Evolutionary conservation across 2,888 invertebrate genomes (phyloP).

Genomic region (Leistus spinibarbis): DNA sequence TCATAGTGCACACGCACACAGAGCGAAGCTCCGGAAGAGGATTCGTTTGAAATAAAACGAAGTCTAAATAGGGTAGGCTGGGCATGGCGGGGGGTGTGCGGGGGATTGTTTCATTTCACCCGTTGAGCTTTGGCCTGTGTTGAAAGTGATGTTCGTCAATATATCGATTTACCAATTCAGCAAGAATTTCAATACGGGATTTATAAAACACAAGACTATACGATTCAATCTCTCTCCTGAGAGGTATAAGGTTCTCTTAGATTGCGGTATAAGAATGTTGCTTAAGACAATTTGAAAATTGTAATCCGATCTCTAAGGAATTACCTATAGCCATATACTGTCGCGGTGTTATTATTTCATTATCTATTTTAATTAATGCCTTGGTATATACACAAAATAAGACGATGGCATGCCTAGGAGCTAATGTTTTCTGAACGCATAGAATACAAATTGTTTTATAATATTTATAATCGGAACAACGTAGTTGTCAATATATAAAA

Average conservation of each 20-base stretch:
- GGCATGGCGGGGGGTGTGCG: background rate
- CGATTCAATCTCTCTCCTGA: background rate
- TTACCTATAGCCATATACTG: background rate
- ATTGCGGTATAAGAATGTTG: background rate
- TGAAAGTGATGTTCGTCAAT: background rate
- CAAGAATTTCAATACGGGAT: background rate
- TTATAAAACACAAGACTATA: background rate
- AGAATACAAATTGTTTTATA: too few species aligned
- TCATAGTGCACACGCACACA: background rate
- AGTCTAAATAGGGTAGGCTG: background rate
- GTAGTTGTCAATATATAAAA: too few species aligned
- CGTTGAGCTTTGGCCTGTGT: background rate
- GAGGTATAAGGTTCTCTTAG: background rate
- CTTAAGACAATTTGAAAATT: background rate
- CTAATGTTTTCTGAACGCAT: too few species aligned
- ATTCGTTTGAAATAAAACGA: background rate
- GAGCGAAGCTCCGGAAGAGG: background rate
- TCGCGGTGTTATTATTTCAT: background rate
- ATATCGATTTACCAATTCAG: background rate
- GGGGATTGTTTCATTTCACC: background rate
- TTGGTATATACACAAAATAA: background rate
- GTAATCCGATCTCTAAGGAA: too few species aligned
- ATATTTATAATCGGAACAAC: too few species aligned
- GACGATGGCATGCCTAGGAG: background rate
- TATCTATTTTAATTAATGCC: background rate